Evolutionary conservation across 1,140 invertebrate genomes (phyloP), one percentile per base, ranked within the genome.

Genomic region (Papilio dardanus): DNA sequence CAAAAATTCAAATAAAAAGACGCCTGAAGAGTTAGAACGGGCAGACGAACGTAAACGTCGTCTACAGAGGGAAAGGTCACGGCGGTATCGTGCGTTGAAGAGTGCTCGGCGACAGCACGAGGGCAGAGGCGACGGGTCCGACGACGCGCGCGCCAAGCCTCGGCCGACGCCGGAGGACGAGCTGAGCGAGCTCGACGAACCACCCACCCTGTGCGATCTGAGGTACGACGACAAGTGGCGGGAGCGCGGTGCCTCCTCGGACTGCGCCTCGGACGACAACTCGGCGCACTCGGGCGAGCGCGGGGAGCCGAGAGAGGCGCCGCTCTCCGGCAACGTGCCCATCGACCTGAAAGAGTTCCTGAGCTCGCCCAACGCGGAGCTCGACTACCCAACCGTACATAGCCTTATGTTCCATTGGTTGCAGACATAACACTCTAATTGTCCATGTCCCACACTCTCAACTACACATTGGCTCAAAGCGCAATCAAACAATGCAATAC

Each of bases 361-460:
- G 7, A 89, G 86, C 73, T 86, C 88, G 35, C 91, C 91, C 1
- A 91, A 93, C 54, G 85, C 88, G 19, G 92, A 93, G 79, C 81
- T 93, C 6, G 92, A 93, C 81, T 93, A 92, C 73, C 88, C 86
- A 8, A 93, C 92, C 0, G 89, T 93, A 71, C 92, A 93, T 83
- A 93, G 92, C 77, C 90, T 93, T 74, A 93, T 93, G 92, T 91
- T 93, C 74, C 92, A 93, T 80, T 93, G 92, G 92, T 79, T 93
- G 81, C 92, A 93, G 78, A 92, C 92, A 86, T 93, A 93, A 89
- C 89, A 84, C 46, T 80, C 69, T 74, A n/a, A 50, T 50, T 37
- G 6, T 69, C 21, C 75, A 73, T 69, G n/a, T 71, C 62, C 33
- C 71, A 81, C 74, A 79, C 54, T 33, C 74, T 40, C 71, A 69